Evolutionary conservation across 2,797 vertebrate genomes (phyloP).

Genomic region (Pangasius djambal): DNA sequence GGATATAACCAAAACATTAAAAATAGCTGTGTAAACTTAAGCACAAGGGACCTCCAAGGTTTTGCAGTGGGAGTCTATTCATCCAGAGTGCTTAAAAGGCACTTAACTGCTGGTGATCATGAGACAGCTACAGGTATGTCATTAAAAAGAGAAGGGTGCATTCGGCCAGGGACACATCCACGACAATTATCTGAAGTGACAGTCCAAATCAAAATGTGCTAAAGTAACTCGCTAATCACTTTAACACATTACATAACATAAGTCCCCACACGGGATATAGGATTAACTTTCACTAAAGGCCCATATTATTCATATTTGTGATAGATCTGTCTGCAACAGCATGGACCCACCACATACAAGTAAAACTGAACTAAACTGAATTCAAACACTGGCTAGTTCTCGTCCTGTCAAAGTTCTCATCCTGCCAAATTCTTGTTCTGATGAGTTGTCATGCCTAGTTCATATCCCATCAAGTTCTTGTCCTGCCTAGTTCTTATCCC

Average conservation of each 20-base stretch:
- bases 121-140: no score
- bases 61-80: background rate
- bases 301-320: background rate
- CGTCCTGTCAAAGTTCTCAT: background rate
- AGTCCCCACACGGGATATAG: no score
- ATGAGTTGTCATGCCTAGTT: background rate
- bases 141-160: background rate
- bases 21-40: background rate
- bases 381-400: background rate
- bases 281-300: background rate
- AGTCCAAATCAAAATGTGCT: background rate
- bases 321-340: background rate
- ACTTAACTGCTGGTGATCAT: background rate
- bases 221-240: background rate
- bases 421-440: no score
- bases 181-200: background rate
- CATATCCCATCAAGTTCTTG: background rate
- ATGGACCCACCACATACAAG: background rate
- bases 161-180: background rate
- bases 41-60: background rate
- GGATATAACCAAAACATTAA: background rate
- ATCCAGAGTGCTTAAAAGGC: background rate
- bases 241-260: background rate
- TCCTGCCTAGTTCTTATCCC: background rate
- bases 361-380: background rate